phyloP scores from a whole-genome alignment of 2,113 vertebrate species.

The Struthio camelus region DNA sequence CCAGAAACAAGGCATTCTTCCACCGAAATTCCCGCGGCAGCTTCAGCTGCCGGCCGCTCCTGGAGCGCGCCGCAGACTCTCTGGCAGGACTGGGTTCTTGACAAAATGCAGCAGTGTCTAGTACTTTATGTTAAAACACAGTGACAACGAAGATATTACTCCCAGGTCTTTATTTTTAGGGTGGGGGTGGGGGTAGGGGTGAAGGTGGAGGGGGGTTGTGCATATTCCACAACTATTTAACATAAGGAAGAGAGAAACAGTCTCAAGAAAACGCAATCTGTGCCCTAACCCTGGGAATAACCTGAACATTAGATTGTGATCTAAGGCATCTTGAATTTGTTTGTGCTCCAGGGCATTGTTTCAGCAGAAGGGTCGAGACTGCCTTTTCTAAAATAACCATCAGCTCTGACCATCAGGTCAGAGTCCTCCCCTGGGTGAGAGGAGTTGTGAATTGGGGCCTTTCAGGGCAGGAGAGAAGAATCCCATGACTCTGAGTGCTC shows the following conservation, averaged over 20 bases:
- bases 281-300: conserved; percentile 43
- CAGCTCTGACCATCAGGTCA: conserved; percentile 20
- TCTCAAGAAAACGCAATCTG: neutral
- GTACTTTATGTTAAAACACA: neutral
- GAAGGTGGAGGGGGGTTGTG: neutral
- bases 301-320: conserved; percentile 51
- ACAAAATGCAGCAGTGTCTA: neutral
- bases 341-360: conserved; percentile 61
- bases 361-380: conserved; percentile 51
- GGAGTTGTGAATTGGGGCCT: conserved; percentile 44
- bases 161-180: neutral
- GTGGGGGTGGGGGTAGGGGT: too few relatives aligned
- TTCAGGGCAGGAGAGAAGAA: conserved; percentile 50
- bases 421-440: conserved; percentile 27
- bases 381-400: conserved; percentile 46
- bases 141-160: neutral
- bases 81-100: neutral
- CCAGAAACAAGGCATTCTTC: neutral
- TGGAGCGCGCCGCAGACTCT: neutral
- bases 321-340: conserved; percentile 51
- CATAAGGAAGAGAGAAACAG: neutral
- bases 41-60: neutral
- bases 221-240: neutral
- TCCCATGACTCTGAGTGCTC: conserved; percentile 51
- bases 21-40: neutral